Evolutionary conservation across 2,888 invertebrate species (phyloP).

Genomic region (Calameuta idolon): DNA sequence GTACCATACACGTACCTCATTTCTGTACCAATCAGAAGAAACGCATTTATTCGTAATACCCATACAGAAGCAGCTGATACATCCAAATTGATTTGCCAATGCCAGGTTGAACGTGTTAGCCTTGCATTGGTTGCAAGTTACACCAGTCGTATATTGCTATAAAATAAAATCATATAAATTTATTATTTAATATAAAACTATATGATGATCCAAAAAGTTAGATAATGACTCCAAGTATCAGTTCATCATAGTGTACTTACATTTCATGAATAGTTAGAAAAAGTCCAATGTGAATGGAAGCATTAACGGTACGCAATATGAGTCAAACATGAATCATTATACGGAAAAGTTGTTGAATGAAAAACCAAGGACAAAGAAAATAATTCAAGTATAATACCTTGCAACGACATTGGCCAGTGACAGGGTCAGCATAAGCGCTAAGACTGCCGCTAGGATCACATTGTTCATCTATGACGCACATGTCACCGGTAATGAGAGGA

Average conservation of each 20-base stretch:
- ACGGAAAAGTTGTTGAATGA: slow-evolving; percentile 6
- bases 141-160: slow-evolving; percentile 80
- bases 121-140: slow-evolving; percentile 88
- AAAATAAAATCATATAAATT: slow-evolving; percentile 27
- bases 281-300: slow-evolving; percentile 28
- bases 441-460: slow-evolving; percentile 83
- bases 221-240: not conserved
- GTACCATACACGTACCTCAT: slow-evolving; percentile 67
- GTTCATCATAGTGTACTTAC: slow-evolving; percentile 13
- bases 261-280: slow-evolving; percentile 13
- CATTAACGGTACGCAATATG: slow-evolving; percentile 26
- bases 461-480: slow-evolving; percentile 72
- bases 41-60: slow-evolving; percentile 85
- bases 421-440: slow-evolving; percentile 67
- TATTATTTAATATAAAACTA: not conserved
- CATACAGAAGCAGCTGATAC: slow-evolving; percentile 96
- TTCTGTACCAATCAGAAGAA: slow-evolving; percentile 82
- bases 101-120: slow-evolving; percentile 87
- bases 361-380: slow-evolving; percentile 8
- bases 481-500: slow-evolving; percentile 80
- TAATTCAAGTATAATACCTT: slow-evolving; percentile 71
- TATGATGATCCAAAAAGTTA: not conserved
- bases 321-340: slow-evolving; percentile 21
- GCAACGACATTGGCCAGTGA: slow-evolving; percentile 75
- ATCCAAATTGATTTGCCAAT: slow-evolving; percentile 84